These are phyloP conservation scores for Hydractinia symbiolongicarpus DNA, from an alignment of 30 jellyfish, hydroid and myxozoan genomes.

Conservation along the genomic window DNA sequence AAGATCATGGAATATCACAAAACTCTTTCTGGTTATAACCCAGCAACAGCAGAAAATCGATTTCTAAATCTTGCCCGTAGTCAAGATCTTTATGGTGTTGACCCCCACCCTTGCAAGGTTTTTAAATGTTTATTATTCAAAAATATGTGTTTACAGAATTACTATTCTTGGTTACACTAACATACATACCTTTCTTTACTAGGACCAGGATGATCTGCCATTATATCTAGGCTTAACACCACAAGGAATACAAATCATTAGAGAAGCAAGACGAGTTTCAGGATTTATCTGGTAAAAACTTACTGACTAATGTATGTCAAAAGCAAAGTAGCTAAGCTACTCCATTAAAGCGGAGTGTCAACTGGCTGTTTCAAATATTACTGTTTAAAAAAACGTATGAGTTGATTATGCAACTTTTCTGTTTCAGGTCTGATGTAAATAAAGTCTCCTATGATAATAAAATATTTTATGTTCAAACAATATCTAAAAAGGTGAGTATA, in stretches of 20 bases:
- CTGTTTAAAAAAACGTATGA: too few relatives aligned
- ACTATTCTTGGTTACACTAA: background rate
- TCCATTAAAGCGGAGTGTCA: too few relatives aligned
- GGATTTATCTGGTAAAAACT: constrained; percentile 86
- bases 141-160: background rate
- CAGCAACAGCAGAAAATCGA: constrained; percentile 59
- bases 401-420: background rate
- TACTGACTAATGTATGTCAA: background rate
- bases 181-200: background rate
- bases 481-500: constrained; percentile 54
- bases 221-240: constrained; percentile 94
- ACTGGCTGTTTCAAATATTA: too few relatives aligned
- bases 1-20: constrained; percentile 80
- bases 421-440: constrained; percentile 64
- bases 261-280: constrained; percentile 94
- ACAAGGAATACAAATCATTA: constrained; percentile 87
- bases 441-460: constrained; percentile 82
- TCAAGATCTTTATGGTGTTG: constrained; percentile 95
- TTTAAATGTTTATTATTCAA: background rate
- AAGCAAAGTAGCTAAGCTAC: too few relatives aligned
- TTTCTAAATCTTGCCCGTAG: constrained; percentile 60
- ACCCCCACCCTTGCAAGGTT: constrained; percentile 95
- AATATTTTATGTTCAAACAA: constrained; percentile 64
- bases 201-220: constrained; percentile 96
- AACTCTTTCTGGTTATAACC: constrained; percentile 52